Percentiles rank a stretch among this genome's conserved stretches.
Conservation (phyloP, 2,797 vertebrate species). For the Ceyx erithaca region DNA sequence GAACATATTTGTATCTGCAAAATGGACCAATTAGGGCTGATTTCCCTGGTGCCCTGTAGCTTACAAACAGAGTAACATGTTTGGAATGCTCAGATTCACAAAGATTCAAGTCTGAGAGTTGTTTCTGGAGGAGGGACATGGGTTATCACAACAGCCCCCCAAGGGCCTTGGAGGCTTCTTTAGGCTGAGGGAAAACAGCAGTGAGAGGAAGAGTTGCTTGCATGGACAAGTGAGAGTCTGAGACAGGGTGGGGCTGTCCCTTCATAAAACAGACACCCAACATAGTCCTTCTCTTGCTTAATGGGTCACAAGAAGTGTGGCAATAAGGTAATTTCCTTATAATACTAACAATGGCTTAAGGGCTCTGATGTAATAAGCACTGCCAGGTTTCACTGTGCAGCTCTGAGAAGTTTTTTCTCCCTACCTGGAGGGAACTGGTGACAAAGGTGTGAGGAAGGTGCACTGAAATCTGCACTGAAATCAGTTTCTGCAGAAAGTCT, state of each 20-base stretch:
- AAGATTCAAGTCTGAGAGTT: neutral
- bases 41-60: neutral
- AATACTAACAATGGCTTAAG: neutral
- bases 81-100: neutral
- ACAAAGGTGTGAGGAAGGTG: neutral
- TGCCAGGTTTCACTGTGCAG: neutral
- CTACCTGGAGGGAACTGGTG: neutral
- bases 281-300: neutral
- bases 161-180: neutral
- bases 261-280: neutral
- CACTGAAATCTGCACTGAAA: neutral
- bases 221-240: neutral
- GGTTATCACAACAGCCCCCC: accelerated
- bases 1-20: neutral
- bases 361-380: neutral
- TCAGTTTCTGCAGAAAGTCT: neutral
- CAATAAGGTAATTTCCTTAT: neutral
- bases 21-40: neutral
- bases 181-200: neutral
- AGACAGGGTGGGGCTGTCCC: neutral
- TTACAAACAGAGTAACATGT: neutral
- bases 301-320: neutral
- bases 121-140: neutral
- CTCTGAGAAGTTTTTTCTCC: neutral
- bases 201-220: neutral